phyloP scores from a whole-genome alignment of 2,797 vertebrate genomes.

The Sebastolobus altivelis region DNA sequence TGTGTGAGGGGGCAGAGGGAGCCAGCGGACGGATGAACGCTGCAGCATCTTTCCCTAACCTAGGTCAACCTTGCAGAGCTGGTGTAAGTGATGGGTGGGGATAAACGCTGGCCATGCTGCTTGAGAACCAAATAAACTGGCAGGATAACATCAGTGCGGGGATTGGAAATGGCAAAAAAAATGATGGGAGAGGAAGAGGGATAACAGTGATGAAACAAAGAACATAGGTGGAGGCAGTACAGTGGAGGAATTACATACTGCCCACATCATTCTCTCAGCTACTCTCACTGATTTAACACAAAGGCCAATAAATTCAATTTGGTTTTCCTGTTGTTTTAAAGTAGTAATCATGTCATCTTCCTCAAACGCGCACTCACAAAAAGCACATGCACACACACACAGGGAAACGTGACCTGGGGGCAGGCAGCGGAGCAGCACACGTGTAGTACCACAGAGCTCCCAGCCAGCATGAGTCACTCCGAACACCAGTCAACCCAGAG shows the following conservation, averaged over 20 bases:
- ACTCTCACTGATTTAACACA: conserved; percentile 31
- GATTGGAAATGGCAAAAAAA: conserved; percentile 37
- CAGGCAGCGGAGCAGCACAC: conserved; percentile 77
- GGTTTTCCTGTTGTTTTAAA: conserved; percentile 20
- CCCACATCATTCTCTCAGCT: conserved; percentile 24
- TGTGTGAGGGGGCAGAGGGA: conserved; percentile 79
- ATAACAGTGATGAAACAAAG: conserved; percentile 52
- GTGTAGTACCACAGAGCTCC: conserved; percentile 77
- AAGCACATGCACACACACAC: conserved; percentile 31
- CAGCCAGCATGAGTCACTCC: conserved; percentile 77
- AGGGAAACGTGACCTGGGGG: conserved; percentile 76
- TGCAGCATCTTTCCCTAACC: conserved; percentile 83
- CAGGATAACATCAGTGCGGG: conserved; percentile 41
- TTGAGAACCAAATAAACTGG: conserved; percentile 55
- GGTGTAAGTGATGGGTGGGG: conserved; percentile 71
- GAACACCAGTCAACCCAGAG: conserved; percentile 75
- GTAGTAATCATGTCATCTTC: conserved; percentile 43
- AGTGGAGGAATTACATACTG: conserved; percentile 45
- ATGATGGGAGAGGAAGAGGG: conserved; percentile 20
- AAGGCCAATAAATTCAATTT: conserved; percentile 27
- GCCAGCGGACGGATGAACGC: conserved; percentile 73
- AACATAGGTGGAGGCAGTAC: conserved; percentile 52
- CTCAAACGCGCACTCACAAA: conserved; percentile 38
- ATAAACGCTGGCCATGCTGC: conserved; percentile 56
- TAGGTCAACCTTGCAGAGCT: conserved; percentile 78